These are phyloP conservation scores for Vidua macroura DNA, from an alignment of 2,113 vertebrate genomes.

Conservation along the genomic window DNA sequence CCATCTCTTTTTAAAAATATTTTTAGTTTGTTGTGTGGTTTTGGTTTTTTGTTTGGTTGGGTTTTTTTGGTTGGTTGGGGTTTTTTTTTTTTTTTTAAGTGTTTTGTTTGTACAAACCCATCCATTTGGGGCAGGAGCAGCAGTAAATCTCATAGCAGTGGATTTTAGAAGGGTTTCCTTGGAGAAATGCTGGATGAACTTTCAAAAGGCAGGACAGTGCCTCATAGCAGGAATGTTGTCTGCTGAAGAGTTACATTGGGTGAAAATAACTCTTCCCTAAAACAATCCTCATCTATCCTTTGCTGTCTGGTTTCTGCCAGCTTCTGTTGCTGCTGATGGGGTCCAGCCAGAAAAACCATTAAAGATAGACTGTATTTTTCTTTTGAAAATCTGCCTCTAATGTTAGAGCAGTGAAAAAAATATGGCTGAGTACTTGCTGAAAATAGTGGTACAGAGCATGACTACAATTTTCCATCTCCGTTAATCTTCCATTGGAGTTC, in stretches of 20 bases:
- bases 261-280: neutral
- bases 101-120: neutral
- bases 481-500: neutral
- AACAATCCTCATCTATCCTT: neutral
- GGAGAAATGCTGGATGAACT: neutral
- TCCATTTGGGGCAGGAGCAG: neutral
- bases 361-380: neutral
- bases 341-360: neutral
- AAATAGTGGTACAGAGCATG: neutral
- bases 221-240: neutral
- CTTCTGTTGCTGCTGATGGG: neutral
- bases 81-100: neutral
- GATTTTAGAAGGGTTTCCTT: neutral
- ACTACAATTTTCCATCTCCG: neutral
- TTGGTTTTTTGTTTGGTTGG: neutral
- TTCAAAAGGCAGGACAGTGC: neutral
- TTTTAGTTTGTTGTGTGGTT: neutral
- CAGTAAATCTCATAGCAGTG: neutral
- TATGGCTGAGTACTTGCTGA: rapidly evolving
- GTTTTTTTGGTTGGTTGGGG: neutral
- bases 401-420: neutral
- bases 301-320: neutral
- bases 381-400: neutral
- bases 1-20: neutral
- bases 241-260: neutral